Conservation (phyloP, 1,140 invertebrate genomes). For the Hyles vespertilio region DNA sequence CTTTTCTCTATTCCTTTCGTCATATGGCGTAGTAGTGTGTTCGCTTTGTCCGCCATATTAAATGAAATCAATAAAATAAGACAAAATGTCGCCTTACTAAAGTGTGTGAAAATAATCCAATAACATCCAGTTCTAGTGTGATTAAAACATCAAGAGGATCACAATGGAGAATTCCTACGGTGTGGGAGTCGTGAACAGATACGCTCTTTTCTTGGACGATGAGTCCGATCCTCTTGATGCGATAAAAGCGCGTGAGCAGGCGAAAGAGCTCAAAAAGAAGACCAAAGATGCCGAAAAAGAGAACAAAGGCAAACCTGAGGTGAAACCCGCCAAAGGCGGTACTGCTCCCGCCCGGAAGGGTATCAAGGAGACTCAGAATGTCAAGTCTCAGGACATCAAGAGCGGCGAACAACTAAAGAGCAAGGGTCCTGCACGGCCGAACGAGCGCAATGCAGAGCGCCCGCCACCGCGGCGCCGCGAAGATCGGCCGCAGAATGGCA, state of each 20-base stretch:
- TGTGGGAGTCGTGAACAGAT: slow-evolving; percentile 94
- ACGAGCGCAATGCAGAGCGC: slow-evolving; percentile 58
- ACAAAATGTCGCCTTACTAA: slow-evolving; percentile 74
- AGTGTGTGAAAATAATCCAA: slow-evolving; percentile 70
- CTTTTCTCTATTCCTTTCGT: slow-evolving; percentile 72
- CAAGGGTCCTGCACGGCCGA: slow-evolving; percentile 57
- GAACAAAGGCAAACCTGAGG: slow-evolving; percentile 84
- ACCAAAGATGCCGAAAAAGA: slow-evolving; percentile 90
- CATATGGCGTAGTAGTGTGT: slow-evolving; percentile 74
- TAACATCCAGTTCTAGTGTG: slow-evolving; percentile 74
- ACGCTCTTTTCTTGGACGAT: slow-evolving; percentile 92
- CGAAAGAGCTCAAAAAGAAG: slow-evolving; percentile 89
- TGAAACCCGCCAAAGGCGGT: slow-evolving; percentile 73
- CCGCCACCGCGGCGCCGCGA: slow-evolving; percentile 62
- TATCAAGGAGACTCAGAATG: slow-evolving; percentile 82
- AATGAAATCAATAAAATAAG: slow-evolving; percentile 76
- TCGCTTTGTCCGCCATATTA: slow-evolving; percentile 74
- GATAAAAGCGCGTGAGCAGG: slow-evolving; percentile 86
- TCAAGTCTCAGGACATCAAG: slow-evolving; percentile 80
- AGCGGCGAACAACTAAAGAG: slow-evolving; percentile 79
- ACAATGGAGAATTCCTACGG: slow-evolving; percentile 95
- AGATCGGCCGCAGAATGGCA: slow-evolving; percentile 63
- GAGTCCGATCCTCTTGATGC: slow-evolving; percentile 92
- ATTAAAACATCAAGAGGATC: slow-evolving; percentile 73
- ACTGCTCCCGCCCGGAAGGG: slow-evolving; percentile 76